Base-by-base conservation (phyloP, 23 tunicate genomes). In the Halocynthia roretzi region DNA sequence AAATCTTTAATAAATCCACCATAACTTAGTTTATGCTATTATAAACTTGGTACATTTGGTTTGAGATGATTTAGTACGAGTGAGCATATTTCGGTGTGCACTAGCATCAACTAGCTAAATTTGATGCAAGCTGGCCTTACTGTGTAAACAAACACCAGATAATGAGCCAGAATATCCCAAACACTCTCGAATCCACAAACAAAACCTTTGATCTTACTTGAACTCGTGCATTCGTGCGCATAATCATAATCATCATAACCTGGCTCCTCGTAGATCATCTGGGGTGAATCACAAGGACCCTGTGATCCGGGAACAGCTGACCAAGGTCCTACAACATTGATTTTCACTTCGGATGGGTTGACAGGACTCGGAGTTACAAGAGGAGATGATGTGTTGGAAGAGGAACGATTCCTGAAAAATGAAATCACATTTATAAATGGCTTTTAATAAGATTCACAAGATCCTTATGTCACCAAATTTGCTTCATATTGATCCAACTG, bases 171-270 rank as follows among this genome's bases (percentile, higher is more conserved):
- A n/a, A 60, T 60, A n/a, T 15, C 17, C 64, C n/a, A 60, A 60
- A 60, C n/a, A 31, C 44, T 31, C 44, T 31, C 44, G 44, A 31
- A 31, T 31, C 44, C 44, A 31, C 44, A 31, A 31, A 31, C 2
- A 31, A 31, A 31, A 31, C 44, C 44, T 31, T 31, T 74, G 78
- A 62, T 74, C 78, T 74, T 74, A 74, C 78, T 74, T 53, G 78
- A 64, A 8, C 49, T 54, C 55, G 78, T 56, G 50, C 55, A 74
- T 54, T 74, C 78, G 63, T 74, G 55, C 20, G 78, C 78, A 54
- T 74, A 74, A 74, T 74, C 78, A 74, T 74, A 74, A 74, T 74
- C 78, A 18, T 74, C 78, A 44, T 74, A 74, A 74, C 78, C 78
- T 74, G 78, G 78, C 22, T 74, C 78, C 48, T 65, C 70, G 62